Base-by-base conservation (phyloP, 2,888 invertebrate genomes). In the Hypolimnas misippus region DNA sequence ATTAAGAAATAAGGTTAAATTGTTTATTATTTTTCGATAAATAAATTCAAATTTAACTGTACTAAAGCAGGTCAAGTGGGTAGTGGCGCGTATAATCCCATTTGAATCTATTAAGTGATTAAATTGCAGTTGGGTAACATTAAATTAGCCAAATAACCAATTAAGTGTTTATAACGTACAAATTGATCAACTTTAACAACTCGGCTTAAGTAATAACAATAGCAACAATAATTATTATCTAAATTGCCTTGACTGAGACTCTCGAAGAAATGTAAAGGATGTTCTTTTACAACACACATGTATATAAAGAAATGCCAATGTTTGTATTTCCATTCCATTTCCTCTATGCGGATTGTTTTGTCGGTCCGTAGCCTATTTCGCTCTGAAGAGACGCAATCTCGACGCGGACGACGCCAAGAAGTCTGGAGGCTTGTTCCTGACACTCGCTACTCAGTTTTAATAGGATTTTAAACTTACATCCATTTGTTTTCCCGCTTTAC, bases 331-430 rank as follows among this genome's bases (percentile, higher is more conserved):
- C 76, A 74, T 74, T 75, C 79, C 79, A 86, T 86, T 87, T 84
- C 81, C 80, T 77, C 29, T 73, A 73, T 69, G 70, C 67, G 69
- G 77, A 76, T 71, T 77, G 75, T 77, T 75, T 78, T 78, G 77
- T 75, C 73, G 71, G 73, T 72, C 70, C 68, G 75, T 83, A 87
- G 74, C 87, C 87, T 83, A 89, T 86, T 85, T 89, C 81, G 79
- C 76, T 78, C 79, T 83, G 76, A 76, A 79, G 81, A 74, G 77
- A 64, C 74, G 77, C 76, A 76, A 70, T 74, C 67, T 74, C 70
- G 42, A 52, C 49, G 42, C 53, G 42, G 60, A 68, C 73, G 81
- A 77, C 82, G 80, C 76, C 77, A 55, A 70, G 69, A 70, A 73
- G 78, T 77, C 79, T 82, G 72, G 70, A 71, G 74, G 74, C 70